Conservation (phyloP, 2,888 invertebrate genomes). For the Crossocerus cetratus region DNA sequence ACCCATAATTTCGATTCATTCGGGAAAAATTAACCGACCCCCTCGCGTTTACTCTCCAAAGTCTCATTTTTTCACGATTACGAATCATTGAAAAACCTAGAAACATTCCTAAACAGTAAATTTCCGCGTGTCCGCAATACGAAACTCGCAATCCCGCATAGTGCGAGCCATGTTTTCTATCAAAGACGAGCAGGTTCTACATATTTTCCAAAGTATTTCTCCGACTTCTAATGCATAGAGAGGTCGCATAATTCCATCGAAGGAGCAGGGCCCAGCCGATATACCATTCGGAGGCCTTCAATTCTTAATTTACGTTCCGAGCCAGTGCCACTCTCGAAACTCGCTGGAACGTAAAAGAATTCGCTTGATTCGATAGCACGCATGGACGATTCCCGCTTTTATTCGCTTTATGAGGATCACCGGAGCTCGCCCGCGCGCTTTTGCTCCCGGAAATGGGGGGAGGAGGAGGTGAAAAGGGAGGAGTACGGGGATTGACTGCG, state of each 20-base stretch:
- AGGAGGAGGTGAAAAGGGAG: constrained; percentile 12
- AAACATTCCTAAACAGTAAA: no score
- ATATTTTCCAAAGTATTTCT: constrained; percentile 3
- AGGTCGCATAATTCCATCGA: neutral
- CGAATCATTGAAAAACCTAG: no score
- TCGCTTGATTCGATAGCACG: constrained; percentile 56
- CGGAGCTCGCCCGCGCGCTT: constrained; percentile 24
- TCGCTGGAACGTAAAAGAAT: constrained; percentile 55
- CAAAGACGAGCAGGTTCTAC: constrained; percentile 40
- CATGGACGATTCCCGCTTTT: constrained; percentile 47
- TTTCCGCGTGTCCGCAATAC: no score
- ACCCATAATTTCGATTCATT: no score
- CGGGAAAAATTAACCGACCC: no score
- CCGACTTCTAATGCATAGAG: neutral
- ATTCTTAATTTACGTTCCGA: constrained; percentile 39
- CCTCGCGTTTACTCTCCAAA: no score
- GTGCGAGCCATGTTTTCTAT: constrained; percentile 22
- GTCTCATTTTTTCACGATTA: no score
- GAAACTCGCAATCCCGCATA: no score
- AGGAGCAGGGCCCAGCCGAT: neutral
- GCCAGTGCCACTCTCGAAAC: constrained; percentile 35
- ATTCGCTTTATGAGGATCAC: constrained; percentile 53
- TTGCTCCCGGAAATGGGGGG: constrained; percentile 45
- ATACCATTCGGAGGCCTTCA: constrained; percentile 17
- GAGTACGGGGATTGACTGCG: constrained; percentile 14